Conservation (phyloP, 2,888 invertebrate genomes). For the Acheta domesticus region DNA sequence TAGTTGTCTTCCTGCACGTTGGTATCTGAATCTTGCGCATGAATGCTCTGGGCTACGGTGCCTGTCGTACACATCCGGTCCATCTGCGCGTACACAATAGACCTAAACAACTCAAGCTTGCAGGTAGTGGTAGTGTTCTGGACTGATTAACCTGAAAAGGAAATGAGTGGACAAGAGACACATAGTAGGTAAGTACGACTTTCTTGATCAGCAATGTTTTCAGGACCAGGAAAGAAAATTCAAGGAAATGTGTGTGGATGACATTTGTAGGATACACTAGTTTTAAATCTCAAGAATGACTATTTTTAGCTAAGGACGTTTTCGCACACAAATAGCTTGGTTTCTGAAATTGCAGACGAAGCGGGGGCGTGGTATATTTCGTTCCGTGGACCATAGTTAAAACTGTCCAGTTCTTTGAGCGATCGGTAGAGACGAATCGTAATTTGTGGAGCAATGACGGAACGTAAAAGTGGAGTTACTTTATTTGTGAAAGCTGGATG, state of each 20-base stretch:
- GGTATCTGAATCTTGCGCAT: too few relatives aligned
- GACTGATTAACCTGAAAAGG: constrained; percentile 20
- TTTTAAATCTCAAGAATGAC: not conserved
- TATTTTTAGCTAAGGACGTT: constrained; percentile 26
- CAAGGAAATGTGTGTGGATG: not conserved
- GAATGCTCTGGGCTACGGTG: too few relatives aligned
- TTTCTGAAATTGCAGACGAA: constrained; percentile 22
- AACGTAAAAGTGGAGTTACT: constrained; percentile 23
- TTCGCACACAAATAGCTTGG: constrained; percentile 26
- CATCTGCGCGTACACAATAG: not conserved
- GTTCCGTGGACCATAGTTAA: too few relatives aligned
- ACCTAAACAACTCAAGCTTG: too few relatives aligned
- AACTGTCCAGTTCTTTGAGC: too few relatives aligned
- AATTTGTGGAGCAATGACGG: constrained; percentile 11
- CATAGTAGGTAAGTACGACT: constrained; percentile 20
- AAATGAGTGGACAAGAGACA: constrained; percentile 5
- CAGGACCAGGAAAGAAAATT: not conserved
- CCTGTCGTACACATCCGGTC: too few relatives aligned
- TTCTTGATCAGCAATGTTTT: not conserved
- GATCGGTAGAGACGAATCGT: too few relatives aligned
- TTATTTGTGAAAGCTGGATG: constrained; percentile 39
- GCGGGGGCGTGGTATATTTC: not conserved
- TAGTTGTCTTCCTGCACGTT: too few relatives aligned
- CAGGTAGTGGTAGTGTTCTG: constrained; percentile 12
- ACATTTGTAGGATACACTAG: not conserved